Evolutionary conservation across 2,797 vertebrate species (phyloP).

Genomic region (Heteromormyrus szaboi): DNA sequence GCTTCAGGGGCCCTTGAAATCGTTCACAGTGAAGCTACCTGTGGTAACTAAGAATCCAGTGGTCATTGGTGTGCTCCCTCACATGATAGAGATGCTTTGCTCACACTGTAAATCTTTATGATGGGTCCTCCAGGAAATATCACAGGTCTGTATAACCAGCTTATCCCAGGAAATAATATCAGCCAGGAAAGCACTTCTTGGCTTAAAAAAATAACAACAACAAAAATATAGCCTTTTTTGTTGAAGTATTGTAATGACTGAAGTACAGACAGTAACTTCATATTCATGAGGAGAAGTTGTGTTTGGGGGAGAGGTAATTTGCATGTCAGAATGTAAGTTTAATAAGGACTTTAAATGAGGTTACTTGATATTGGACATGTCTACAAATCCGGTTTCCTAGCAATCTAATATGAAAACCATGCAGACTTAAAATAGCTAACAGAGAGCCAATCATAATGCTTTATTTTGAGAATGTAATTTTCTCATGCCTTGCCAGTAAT

Average conservation of each 20-base stretch:
- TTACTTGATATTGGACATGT: slow-evolving; percentile 70
- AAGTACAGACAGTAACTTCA: slow-evolving; percentile 60
- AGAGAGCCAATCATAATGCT: slow-evolving; percentile 66
- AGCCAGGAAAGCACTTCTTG: slow-evolving; percentile 7
- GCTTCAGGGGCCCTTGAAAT: slow-evolving; percentile 35
- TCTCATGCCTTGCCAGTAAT: slow-evolving; percentile 73
- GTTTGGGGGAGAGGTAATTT: slow-evolving; percentile 65
- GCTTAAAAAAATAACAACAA: slow-evolving; percentile 21
- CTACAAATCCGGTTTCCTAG: slow-evolving; percentile 64
- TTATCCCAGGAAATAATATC: slow-evolving; percentile 37
- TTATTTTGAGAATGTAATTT: slow-evolving; percentile 78
- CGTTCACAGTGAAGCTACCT: slow-evolving; percentile 35
- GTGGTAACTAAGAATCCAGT: slow-evolving; percentile 30
- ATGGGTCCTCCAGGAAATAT: slow-evolving; percentile 46
- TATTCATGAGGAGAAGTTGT: slow-evolving; percentile 57
- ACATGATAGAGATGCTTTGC: slow-evolving; percentile 13
- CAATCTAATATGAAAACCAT: slow-evolving; percentile 59
- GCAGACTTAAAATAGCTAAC: slow-evolving; percentile 63
- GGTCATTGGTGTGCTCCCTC: slow-evolving; percentile 23
- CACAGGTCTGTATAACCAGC: slow-evolving; percentile 50
- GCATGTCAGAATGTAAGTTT: slow-evolving; percentile 67
- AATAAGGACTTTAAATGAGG: slow-evolving; percentile 67
- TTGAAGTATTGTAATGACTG: slow-evolving; percentile 49
- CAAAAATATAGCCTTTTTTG: slow-evolving; percentile 48
- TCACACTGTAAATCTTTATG: slow-evolving; percentile 49